A percentile compares a stretch with the other conserved stretches of the same genome.
These are phyloP conservation scores for Python bivittatus DNA, from an alignment of 2,113 vertebrate species.

Conservation along the genomic window DNA sequence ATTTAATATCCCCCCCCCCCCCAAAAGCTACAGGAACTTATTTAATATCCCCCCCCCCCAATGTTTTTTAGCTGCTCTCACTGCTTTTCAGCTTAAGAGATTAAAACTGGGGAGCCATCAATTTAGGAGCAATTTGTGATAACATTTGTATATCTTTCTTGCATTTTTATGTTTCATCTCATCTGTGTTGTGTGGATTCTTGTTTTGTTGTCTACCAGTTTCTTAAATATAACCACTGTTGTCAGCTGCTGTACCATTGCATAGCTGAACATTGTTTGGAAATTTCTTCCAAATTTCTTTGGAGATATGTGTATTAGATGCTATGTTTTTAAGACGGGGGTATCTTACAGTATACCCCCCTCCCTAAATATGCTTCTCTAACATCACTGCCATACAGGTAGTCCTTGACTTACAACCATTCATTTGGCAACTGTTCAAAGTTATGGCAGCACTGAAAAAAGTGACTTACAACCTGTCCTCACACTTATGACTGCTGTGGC, in stretches of 20 bases:
- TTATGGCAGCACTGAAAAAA: too few relatives aligned
- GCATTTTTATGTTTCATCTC: neutral
- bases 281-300: too few relatives aligned
- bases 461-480: too few relatives aligned
- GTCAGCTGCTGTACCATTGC: too few relatives aligned
- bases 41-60: neutral
- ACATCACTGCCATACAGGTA: neutral
- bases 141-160: neutral
- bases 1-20: too few relatives aligned
- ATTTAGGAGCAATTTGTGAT: neutral
- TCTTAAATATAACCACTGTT: neutral
- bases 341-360: neutral
- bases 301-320: neutral
- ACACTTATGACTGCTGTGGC: too few relatives aligned
- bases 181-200: too few relatives aligned
- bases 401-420: too few relatives aligned
- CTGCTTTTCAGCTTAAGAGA: constrained; percentile 15
- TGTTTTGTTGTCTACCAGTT: neutral
- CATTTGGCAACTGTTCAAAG: too few relatives aligned
- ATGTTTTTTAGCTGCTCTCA: neutral
- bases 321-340: neutral
- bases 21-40: too few relatives aligned
- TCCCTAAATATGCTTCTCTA: neutral
- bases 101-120: neutral
- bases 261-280: too few relatives aligned